phyloP scores from a whole-genome alignment of 2,797 vertebrate species.

The Toxotes lorentzi region DNA sequence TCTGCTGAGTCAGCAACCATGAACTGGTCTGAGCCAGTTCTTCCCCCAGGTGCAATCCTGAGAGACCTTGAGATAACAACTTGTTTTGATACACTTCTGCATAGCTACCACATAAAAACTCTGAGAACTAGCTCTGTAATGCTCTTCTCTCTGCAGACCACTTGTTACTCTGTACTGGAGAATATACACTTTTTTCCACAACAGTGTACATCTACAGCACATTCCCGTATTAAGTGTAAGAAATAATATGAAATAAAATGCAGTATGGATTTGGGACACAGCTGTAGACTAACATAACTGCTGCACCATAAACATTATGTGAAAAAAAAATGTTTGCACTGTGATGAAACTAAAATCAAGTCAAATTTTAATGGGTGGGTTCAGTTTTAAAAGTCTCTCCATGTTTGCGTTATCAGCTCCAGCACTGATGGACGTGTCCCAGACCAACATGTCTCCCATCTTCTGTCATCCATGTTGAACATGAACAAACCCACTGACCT shows the following conservation, averaged over 20 bases:
- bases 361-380: not conserved
- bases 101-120: too few species aligned
- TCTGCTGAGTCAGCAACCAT: too few species aligned
- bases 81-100: too few species aligned
- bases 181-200: too few species aligned
- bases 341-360: not conserved
- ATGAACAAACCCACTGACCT: conserved; percentile 61
- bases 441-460: conserved; percentile 42
- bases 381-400: not conserved
- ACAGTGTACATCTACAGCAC: not conserved
- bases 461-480: conserved; percentile 72
- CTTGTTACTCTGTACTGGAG: too few species aligned
- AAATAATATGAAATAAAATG: too few species aligned
- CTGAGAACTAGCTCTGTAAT: too few species aligned
- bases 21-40: too few species aligned
- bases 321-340: not conserved
- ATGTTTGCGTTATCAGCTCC: conserved; percentile 34
- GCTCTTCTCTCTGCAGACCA: too few species aligned
- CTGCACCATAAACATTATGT: not conserved
- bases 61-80: too few species aligned
- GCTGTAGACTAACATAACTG: not conserved
- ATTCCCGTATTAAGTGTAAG: not conserved
- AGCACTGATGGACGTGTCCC: not conserved
- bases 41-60: too few species aligned
- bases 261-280: not conserved